These are phyloP conservation scores for Mandrillus leucophaeus DNA, from an alignment of 2,113 vertebrate species.

Conservation along the genomic window DNA sequence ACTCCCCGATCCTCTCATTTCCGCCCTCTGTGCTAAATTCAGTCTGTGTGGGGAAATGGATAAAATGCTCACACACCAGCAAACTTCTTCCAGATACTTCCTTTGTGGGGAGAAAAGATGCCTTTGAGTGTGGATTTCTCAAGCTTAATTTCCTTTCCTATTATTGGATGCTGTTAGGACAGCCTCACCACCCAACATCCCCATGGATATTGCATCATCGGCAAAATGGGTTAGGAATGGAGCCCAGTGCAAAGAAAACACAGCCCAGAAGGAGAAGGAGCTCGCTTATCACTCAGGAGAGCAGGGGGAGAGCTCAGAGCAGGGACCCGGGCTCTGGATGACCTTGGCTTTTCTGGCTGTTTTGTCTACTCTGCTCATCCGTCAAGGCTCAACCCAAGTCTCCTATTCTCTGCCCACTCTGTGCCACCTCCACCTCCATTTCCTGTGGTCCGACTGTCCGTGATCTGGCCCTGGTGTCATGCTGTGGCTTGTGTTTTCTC, in stretches of 20 bases:
- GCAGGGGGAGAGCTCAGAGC: background rate
- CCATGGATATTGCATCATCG: background rate
- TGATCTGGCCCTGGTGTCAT: background rate
- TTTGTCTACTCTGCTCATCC: background rate
- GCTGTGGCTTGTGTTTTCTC: background rate
- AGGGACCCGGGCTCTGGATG: background rate
- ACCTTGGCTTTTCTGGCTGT: background rate
- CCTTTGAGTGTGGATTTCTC: constrained; percentile 45
- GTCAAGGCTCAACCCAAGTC: background rate
- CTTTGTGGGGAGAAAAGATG: constrained; percentile 55
- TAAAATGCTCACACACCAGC: background rate
- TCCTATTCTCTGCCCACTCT: background rate
- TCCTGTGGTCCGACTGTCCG: background rate
- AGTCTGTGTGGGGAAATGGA: constrained; percentile 37
- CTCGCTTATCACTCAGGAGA: background rate
- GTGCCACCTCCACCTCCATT: background rate
- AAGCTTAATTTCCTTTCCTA: constrained; percentile 35
- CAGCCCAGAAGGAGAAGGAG: background rate
- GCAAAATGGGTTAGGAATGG: background rate
- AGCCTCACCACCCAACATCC: background rate
- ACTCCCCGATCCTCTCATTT: constrained; percentile 39
- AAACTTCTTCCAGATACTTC: constrained; percentile 51
- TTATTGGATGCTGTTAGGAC: background rate
- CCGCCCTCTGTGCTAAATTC: constrained; percentile 22
- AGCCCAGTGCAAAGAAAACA: background rate